Percentiles rank a stretch among this genome's conserved stretches.
phyloP scores from a whole-genome alignment of 2,888 invertebrate species.

The Aphodius sticticus region DNA sequence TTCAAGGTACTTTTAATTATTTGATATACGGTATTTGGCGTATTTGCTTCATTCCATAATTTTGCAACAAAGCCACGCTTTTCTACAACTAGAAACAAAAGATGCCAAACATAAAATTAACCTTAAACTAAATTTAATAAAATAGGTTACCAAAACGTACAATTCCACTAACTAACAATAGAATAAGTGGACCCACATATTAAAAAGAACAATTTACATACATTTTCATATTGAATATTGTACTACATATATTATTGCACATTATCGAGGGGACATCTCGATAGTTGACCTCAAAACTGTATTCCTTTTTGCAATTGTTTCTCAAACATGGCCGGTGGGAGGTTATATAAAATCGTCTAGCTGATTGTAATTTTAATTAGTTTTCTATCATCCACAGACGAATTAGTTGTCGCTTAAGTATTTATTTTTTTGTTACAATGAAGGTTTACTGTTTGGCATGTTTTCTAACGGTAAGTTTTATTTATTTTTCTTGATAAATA shows the following conservation, averaged over 20 bases:
- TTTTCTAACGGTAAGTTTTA: conserved; percentile 20
- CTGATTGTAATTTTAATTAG: background rate
- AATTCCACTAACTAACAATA: background rate
- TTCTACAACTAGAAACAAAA: background rate
- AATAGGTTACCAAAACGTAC: background rate
- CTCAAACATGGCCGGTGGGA: background rate
- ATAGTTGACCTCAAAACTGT: background rate
- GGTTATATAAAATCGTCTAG: background rate
- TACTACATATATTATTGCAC: background rate
- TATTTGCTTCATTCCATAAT: too few species aligned
- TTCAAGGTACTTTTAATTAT: too few species aligned
- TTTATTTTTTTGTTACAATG: background rate
- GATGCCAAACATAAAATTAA: background rate
- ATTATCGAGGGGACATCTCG: background rate
- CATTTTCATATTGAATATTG: background rate
- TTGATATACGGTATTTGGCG: background rate
- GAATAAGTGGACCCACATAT: background rate
- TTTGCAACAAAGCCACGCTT: background rate
- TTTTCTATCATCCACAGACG: background rate
- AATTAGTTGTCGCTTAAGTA: background rate
- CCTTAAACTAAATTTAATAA: background rate
- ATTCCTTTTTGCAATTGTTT: background rate
- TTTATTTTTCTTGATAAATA: background rate
- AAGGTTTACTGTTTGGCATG: background rate
- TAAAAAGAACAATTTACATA: background rate